phyloP scores from a whole-genome alignment of 2,113 vertebrate genomes.

The Catharus minimus region DNA sequence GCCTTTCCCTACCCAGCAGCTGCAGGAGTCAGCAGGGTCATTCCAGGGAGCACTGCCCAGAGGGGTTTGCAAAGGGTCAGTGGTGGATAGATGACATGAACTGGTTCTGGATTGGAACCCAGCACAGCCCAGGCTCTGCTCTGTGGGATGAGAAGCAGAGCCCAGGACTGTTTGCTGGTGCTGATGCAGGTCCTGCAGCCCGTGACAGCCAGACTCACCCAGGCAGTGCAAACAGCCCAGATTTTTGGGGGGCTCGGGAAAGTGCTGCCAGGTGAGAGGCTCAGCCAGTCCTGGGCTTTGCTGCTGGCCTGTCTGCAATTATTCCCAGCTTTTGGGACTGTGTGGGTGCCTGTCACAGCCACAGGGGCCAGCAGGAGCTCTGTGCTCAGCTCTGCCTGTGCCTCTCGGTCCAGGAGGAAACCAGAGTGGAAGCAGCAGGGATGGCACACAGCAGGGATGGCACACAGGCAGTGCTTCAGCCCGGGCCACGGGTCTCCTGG shows the following conservation, averaged over 20 bases:
- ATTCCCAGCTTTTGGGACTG: fast-evolving
- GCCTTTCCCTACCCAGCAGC: neutral
- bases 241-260: neutral
- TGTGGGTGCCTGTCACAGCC: neutral
- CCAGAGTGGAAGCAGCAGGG: neutral
- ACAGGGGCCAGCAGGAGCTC: neutral
- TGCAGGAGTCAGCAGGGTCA: neutral
- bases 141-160: neutral
- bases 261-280: neutral
- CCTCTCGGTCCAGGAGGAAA: neutral
- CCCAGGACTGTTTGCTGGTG: neutral
- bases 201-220: fast-evolving
- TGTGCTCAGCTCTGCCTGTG: neutral
- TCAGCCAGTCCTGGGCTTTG: neutral
- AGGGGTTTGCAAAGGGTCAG: neutral
- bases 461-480: fast-evolving
- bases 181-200: neutral
- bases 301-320: neutral
- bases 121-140: neutral
- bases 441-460: neutral
- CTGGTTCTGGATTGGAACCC: neutral
- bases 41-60: fast-evolving
- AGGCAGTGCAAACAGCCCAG: fast-evolving
- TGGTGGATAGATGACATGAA: fast-evolving
- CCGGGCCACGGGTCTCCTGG: fast-evolving